Conservation (phyloP, 2,888 invertebrate species). For the Cerastoderma edule region DNA sequence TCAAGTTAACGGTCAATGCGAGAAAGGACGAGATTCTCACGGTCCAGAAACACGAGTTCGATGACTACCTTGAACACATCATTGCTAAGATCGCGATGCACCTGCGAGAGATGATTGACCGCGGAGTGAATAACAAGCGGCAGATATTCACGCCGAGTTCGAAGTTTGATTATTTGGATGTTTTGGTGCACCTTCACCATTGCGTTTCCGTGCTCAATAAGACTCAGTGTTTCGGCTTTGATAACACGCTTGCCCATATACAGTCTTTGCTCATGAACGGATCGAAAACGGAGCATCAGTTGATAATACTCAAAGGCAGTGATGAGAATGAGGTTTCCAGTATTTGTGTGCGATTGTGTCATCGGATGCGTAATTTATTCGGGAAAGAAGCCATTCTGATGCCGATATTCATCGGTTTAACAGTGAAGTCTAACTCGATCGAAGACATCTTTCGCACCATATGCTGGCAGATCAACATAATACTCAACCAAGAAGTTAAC, state of each 20-base stretch:
- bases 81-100: slow-evolving; percentile 42
- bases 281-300: slow-evolving; percentile 56
- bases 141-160: slow-evolving; percentile 14
- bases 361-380: slow-evolving; percentile 56
- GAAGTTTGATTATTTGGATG: slow-evolving; percentile 51
- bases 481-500: slow-evolving; percentile 61
- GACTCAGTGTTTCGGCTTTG: slow-evolving; percentile 33
- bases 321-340: slow-evolving; percentile 56
- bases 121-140: slow-evolving; percentile 37
- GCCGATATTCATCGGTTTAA: slow-evolving; percentile 60
- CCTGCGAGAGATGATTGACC: slow-evolving; percentile 37
- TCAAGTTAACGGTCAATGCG: slow-evolving; percentile 7
- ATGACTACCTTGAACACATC: slow-evolving; percentile 60
- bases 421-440: slow-evolving; percentile 44
- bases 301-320: slow-evolving; percentile 57
- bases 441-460: slow-evolving; percentile 57
- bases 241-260: slow-evolving; percentile 46
- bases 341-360: slow-evolving; percentile 55
- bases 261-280: slow-evolving; percentile 61
- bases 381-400: slow-evolving; percentile 62
- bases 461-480: slow-evolving; percentile 58
- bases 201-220: slow-evolving; percentile 44
- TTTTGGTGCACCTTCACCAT: slow-evolving; percentile 57
- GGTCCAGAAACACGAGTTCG: slow-evolving; percentile 24
- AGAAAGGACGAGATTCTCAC: slow-evolving; percentile 23